phyloP scores from a whole-genome alignment of 2,113 vertebrate genomes.

The Caloenas nicobarica region DNA sequence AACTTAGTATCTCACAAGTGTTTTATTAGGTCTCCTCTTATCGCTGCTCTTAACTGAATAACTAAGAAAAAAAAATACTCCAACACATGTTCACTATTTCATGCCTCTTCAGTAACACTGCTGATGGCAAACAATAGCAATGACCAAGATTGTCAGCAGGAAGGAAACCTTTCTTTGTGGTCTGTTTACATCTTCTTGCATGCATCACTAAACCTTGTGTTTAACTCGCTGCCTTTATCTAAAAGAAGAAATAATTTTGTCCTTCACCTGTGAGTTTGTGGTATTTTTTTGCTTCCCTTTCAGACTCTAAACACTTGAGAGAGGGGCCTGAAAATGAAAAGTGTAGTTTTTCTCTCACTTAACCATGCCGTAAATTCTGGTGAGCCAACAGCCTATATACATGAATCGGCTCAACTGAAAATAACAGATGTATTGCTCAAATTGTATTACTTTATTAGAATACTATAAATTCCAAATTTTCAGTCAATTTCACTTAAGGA shows the following conservation, averaged over 20 bases:
- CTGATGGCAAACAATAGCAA: not conserved
- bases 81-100: not conserved
- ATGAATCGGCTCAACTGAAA: not conserved
- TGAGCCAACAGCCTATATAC: not conserved
- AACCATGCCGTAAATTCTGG: not conserved
- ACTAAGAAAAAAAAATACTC: not conserved
- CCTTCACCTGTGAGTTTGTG: not conserved
- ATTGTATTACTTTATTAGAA: not conserved
- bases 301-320: not conserved
- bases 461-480: not conserved
- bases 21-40: not conserved
- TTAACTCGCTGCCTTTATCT: not conserved
- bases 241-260: not conserved
- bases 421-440: not conserved
- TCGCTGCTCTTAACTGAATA: not conserved
- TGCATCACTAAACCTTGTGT: not conserved
- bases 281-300: not conserved
- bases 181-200: not conserved
- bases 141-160: not conserved
- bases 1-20: not conserved
- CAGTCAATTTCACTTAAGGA: not conserved
- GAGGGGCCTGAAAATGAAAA: not conserved
- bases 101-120: not conserved
- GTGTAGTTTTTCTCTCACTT: not conserved
- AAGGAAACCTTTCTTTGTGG: not conserved